A percentile compares a stretch with the other conserved stretches of the same genome.
phyloP scores from a whole-genome alignment of 2,888 invertebrate species.

The Hipparchia sbordonii region DNA sequence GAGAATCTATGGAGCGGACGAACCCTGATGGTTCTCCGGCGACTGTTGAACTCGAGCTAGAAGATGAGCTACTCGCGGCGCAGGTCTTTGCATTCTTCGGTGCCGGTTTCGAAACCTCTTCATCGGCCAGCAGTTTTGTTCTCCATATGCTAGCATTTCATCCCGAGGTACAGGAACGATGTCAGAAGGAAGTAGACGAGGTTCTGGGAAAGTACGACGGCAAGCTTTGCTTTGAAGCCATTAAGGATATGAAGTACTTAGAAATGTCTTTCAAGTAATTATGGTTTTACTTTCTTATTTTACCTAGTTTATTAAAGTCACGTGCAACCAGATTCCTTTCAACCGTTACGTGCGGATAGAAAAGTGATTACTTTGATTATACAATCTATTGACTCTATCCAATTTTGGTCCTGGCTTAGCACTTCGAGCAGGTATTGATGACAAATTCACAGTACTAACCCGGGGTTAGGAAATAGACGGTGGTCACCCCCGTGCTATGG shows the following conservation, averaged over 20 bases:
- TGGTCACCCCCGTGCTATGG: too few species aligned
- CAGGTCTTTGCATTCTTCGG: constrained; percentile 55
- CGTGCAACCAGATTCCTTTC: not conserved
- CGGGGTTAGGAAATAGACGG: too few species aligned
- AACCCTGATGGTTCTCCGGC: constrained; percentile 46
- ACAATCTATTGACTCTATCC: too few species aligned
- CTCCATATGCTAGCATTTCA: constrained; percentile 57
- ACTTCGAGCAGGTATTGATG: too few species aligned
- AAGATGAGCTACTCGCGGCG: constrained; percentile 50
- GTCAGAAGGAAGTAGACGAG: constrained; percentile 55
- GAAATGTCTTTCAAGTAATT: constrained; percentile 53
- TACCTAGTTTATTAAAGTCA: not conserved
- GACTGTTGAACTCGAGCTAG: constrained; percentile 48
- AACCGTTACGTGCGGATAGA: too few species aligned
- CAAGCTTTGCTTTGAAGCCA: constrained; percentile 50
- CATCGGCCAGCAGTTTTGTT: constrained; percentile 56
- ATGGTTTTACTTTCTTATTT: not conserved
- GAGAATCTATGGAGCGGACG: constrained; percentile 45
- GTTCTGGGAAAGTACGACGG: constrained; percentile 46
- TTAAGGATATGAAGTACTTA: constrained; percentile 55
- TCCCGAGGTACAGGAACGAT: constrained; percentile 53
- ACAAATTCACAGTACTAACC: too few species aligned
- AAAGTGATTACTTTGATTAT: too few species aligned
- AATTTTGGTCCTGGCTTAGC: too few species aligned
- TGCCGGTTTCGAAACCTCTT: constrained; percentile 66